These are phyloP conservation scores for Dendrolimus punctatus DNA, from an alignment of 1,140 invertebrate species.

Conservation along the genomic window DNA sequence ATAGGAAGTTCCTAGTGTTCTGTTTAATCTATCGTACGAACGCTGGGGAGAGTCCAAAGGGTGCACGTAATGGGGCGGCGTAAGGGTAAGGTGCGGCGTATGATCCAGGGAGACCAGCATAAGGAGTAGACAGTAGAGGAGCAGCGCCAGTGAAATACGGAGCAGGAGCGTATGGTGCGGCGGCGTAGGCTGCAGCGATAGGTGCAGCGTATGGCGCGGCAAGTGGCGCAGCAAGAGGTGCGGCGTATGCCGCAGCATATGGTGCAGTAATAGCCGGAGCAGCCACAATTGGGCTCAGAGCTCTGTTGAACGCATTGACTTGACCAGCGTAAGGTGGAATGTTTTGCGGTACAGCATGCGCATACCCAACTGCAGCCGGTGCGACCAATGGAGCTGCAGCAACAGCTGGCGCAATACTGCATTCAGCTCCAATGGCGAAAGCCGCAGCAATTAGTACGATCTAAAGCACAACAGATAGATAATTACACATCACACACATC, in stretches of 20 bases:
- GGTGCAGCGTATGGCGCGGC: slow-evolving; percentile 25
- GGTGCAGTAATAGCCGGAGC: slow-evolving; percentile 24
- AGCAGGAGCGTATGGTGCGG: slow-evolving; percentile 23
- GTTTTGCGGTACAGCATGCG: slow-evolving; percentile 69
- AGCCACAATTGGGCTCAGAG: slow-evolving; percentile 43
- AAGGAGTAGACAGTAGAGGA: slow-evolving; percentile 16
- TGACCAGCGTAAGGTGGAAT: slow-evolving; percentile 71
- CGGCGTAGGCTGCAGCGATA: slow-evolving; percentile 12
- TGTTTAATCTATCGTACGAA: slow-evolving; percentile 62
- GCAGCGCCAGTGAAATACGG: slow-evolving; percentile 7
- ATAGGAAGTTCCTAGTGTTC: slow-evolving; percentile 47
- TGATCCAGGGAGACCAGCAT: slow-evolving; percentile 15
- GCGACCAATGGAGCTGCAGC: slow-evolving; percentile 44
- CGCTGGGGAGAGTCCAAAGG: slow-evolving; percentile 44
- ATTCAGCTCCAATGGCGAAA: slow-evolving; percentile 55
- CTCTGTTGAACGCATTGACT: slow-evolving; percentile 66
- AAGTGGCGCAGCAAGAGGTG: slow-evolving; percentile 22
- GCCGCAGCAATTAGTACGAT: slow-evolving; percentile 54
- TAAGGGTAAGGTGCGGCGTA: slow-evolving; percentile 27
- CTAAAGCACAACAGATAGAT: slow-evolving; percentile 16
- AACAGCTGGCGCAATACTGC: slow-evolving; percentile 41
- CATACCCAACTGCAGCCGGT: slow-evolving; percentile 50
- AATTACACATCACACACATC: neutral
- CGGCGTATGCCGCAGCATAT: slow-evolving; percentile 34
- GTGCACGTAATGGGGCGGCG: slow-evolving; percentile 33